Conservation (phyloP, 2,797 vertebrate species). For the Chelmon rostratus region DNA sequence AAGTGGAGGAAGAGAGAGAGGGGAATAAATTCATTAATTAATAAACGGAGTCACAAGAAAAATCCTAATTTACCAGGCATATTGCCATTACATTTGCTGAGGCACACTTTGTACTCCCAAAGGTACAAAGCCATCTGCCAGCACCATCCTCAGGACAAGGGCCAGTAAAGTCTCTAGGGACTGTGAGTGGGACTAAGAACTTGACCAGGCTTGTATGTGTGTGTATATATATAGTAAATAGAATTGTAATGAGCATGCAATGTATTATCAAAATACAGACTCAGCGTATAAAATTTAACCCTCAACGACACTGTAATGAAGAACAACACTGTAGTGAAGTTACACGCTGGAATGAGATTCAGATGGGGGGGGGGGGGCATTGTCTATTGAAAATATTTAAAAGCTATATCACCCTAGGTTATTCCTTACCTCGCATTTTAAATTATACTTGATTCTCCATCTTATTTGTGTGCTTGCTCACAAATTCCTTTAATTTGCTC, state of each 20-base stretch:
- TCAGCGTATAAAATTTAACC: background rate
- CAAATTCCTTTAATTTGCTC: no score
- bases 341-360: no score
- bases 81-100: conserved; percentile 15
- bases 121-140: background rate
- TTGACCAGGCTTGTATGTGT: background rate
- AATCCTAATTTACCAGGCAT: conserved; percentile 15
- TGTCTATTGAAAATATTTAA: no score
- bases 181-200: background rate
- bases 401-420: no score
- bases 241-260: background rate
- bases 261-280: background rate
- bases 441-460: no score
- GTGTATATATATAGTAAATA: no score
- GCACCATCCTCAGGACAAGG: background rate
- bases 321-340: background rate
- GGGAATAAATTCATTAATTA: conserved; percentile 8
- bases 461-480: no score
- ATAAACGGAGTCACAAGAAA: conserved; percentile 7
- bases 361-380: no score
- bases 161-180: background rate
- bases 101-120: background rate
- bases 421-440: no score
- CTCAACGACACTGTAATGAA: background rate
- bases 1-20: background rate